These are phyloP conservation scores for Pseudochirops corinnae DNA, from an alignment of 2,797 vertebrate genomes.

Conservation along the genomic window DNA sequence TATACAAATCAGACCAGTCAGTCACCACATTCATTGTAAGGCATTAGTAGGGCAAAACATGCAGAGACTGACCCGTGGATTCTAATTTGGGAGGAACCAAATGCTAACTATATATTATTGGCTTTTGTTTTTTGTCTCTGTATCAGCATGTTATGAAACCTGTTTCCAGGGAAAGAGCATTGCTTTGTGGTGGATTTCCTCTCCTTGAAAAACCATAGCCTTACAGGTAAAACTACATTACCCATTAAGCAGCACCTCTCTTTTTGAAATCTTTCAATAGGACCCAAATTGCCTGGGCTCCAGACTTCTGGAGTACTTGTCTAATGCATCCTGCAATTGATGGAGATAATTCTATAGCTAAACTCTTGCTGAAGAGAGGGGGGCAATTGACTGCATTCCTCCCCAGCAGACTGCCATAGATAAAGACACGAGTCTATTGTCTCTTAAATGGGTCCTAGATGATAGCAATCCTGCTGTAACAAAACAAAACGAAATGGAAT, in stretches of 20 bases:
- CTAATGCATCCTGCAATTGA: constrained; percentile 78
- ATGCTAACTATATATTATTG: constrained; percentile 8
- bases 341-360: constrained; percentile 70
- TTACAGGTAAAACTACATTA: constrained; percentile 65
- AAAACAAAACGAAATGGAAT: constrained; percentile 80
- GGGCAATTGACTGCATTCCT: constrained; percentile 71
- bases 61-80: constrained; percentile 39
- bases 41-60: constrained; percentile 46
- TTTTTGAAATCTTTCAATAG: constrained; percentile 69
- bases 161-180: constrained; percentile 46
- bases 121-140: neutral
- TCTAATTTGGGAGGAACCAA: constrained; percentile 47
- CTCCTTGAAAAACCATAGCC: constrained; percentile 58
- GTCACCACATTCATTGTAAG: constrained; percentile 36
- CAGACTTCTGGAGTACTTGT: constrained; percentile 74
- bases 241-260: constrained; percentile 64
- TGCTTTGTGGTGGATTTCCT: constrained; percentile 29
- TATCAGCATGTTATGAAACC: neutral
- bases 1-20: constrained; percentile 45
- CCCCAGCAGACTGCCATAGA: constrained; percentile 78
- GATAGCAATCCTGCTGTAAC: constrained; percentile 79
- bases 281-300: constrained; percentile 76
- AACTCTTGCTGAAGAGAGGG: constrained; percentile 68
- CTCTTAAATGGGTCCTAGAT: constrained; percentile 78
- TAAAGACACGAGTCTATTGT: constrained; percentile 80